A percentile compares a stretch with the other conserved stretches of the same genome.
Evolutionary conservation across 2,888 invertebrate species (phyloP).

Genomic region (Ophion ventricosus): DNA sequence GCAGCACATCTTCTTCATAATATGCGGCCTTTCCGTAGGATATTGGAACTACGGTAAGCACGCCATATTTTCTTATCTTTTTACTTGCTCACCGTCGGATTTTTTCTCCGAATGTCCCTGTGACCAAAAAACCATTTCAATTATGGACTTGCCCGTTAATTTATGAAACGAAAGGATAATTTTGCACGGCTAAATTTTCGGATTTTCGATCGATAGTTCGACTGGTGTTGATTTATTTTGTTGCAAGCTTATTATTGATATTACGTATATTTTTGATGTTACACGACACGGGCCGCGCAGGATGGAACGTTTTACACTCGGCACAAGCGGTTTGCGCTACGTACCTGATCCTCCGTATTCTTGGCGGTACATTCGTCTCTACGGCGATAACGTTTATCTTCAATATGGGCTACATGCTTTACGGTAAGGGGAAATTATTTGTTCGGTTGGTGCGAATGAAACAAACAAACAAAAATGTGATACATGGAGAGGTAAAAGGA

Average conservation of each 20-base stretch:
- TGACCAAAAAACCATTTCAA: not conserved
- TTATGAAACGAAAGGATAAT: too few relatives aligned
- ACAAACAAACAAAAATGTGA: not conserved
- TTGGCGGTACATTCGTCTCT: conserved; percentile 88
- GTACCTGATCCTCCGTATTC: conserved; percentile 87
- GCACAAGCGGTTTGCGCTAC: conserved; percentile 89
- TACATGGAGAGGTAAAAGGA: not conserved
- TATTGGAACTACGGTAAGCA: conserved; percentile 92
- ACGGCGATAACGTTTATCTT: conserved; percentile 90
- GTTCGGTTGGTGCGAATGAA: not conserved
- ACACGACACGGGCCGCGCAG: conserved; percentile 77
- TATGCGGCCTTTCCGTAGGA: conserved; percentile 89
- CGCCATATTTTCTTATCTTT: not conserved
- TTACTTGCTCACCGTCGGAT: not conserved
- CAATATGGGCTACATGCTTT: conserved; percentile 91
- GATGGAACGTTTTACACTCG: conserved; percentile 89
- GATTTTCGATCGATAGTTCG: not conserved
- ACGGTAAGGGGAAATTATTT: conserved; percentile 82
- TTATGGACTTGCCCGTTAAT: too few relatives aligned
- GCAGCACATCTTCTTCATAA: conserved; percentile 91
- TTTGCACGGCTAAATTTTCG: not conserved
- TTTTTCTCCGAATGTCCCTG: not conserved
- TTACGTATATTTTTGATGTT: not conserved
- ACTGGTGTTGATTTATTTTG: not conserved
- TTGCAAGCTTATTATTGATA: not conserved